Base-by-base conservation (phyloP, 1,140 invertebrate genomes). In the Lanistes nyassanus region DNA sequence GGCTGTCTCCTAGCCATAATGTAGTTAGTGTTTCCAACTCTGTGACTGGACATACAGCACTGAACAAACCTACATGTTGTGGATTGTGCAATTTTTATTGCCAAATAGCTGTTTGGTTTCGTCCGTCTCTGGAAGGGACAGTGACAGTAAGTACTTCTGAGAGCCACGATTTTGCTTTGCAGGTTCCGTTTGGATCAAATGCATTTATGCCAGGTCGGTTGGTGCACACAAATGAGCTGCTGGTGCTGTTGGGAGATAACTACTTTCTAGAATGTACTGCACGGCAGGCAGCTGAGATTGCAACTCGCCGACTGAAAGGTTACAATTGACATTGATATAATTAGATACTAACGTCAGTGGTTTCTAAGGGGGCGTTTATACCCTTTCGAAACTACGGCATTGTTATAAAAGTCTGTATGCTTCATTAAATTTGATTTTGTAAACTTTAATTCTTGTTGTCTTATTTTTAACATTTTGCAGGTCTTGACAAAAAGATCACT, bases 191-290 rank as follows among this genome's bases (percentile, higher is more conserved):
- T 81, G 92, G 93, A 19, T 89, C 90, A 47, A 84, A 91, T 69
- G 94, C 93, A 2, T 91, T 94, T 66, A 92, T 94, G 90, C 92
- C 91, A 80, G 94, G 93, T 36, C 91, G 92, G 82, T 83, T 94
- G 39, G 90, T 91, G 29, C 93, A 94, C 77, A 94, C 94, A 2
- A 94, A 94, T 89, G 93, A 94, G 88, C 90, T 94, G 29, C 83
- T 93, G 56, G 92, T 93, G 37, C 89, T 91, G 5, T 83, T 94
- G 16, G 94, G 94, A 37, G 92, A 93, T 79, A 92, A 92, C 77
- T 94, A 92, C 87, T 94, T 94, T 90, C 92, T 90, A 21, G 93
- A 94, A 79, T 90, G 92, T 65, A 93, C 92, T 56, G 91, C 92
- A 9, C 90, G 91, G 77, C 91, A 94, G 82, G 93, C 94, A 2